phyloP scores from a whole-genome alignment of 2,797 vertebrate genomes.

The Channa striata region DNA sequence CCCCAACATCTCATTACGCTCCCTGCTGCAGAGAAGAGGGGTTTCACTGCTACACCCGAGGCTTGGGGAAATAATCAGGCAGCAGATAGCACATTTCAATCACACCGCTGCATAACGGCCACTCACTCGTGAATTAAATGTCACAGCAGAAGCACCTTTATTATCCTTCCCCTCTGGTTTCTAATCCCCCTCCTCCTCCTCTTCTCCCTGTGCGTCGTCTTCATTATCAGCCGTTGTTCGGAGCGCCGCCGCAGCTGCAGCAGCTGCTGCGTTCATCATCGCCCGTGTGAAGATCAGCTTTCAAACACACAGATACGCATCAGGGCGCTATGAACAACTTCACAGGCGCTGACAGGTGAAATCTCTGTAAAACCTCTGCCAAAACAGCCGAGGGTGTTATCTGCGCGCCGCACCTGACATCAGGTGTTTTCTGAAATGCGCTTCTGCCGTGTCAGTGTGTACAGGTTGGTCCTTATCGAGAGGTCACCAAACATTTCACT shows the following conservation, averaged over 20 bases:
- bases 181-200: constrained; percentile 26
- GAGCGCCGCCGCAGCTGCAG: constrained; percentile 36
- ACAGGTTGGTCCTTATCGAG: constrained; percentile 33
- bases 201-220: constrained; percentile 18
- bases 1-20: constrained; percentile 71
- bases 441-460: constrained; percentile 21
- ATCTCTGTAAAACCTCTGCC: constrained; percentile 19
- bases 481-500: constrained; percentile 41
- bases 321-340: constrained; percentile 30
- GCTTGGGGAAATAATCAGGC: constrained; percentile 57
- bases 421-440: constrained; percentile 26
- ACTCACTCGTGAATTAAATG: constrained; percentile 64
- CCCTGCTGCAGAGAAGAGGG: constrained; percentile 61
- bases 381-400: constrained; percentile 45
- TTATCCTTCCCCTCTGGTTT: constrained; percentile 42
- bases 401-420: constrained; percentile 30
- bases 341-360: constrained; percentile 34
- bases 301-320: constrained; percentile 43
- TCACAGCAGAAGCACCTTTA: constrained; percentile 61
- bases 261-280: constrained; percentile 6
- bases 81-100: constrained; percentile 53
- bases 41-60: constrained; percentile 37
- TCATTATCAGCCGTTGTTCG: constrained; percentile 49
- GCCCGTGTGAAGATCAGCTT: constrained; percentile 24
- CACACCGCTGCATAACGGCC: constrained; percentile 53